phyloP scores from a whole-genome alignment of 2,888 invertebrate genomes.

The Pseudococcus viburni region DNA sequence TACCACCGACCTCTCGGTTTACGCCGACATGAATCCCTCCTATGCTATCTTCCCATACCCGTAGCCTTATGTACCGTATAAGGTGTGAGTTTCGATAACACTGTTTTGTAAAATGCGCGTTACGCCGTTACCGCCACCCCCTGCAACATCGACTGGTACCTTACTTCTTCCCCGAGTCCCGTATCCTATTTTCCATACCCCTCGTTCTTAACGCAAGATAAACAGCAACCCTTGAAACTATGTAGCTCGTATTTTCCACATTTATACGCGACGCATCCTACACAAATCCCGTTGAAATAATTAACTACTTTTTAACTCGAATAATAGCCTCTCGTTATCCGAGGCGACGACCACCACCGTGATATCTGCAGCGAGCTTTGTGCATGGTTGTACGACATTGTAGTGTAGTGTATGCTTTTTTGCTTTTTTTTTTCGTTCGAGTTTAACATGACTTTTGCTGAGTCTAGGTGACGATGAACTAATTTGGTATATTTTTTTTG shows the following conservation, averaged over 20 bases:
- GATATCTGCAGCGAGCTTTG: background rate
- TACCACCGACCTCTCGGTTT: constrained; percentile 59
- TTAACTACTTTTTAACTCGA: constrained; percentile 62
- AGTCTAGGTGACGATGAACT: background rate
- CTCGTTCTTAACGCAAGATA: constrained; percentile 55
- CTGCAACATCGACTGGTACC: background rate
- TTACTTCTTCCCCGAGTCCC: background rate
- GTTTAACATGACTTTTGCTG: no score
- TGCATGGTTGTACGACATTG: no score
- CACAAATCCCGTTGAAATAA: constrained; percentile 62
- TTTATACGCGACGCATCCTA: constrained; percentile 7
- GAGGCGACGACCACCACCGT: background rate
- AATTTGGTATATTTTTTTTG: no score
- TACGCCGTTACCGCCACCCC: constrained; percentile 35
- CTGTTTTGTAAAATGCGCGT: constrained; percentile 60
- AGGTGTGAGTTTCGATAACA: constrained; percentile 65
- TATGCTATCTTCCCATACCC: background rate
- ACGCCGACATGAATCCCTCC: constrained; percentile 55
- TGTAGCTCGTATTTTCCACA: constrained; percentile 60
- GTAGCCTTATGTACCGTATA: constrained; percentile 57
- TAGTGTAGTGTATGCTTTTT: no score
- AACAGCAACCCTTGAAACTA: constrained; percentile 65
- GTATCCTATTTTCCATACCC: background rate
- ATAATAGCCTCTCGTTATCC: constrained; percentile 42
- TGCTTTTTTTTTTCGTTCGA: no score